Base-by-base conservation (phyloP, 35 echinoderm and acorn worm species). In the Apostichopus californicus region DNA sequence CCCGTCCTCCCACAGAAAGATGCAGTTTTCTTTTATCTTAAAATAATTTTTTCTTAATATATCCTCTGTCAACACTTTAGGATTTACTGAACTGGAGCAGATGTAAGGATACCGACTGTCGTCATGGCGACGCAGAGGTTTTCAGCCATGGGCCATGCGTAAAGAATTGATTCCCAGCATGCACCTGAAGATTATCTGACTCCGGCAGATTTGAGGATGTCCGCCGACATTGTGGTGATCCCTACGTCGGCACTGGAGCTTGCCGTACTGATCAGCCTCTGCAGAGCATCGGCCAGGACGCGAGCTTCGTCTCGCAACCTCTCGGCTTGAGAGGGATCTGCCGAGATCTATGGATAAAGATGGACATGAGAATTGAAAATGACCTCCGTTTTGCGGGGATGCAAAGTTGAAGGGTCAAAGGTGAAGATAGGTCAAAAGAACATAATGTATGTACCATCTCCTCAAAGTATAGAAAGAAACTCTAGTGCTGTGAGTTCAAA, bases 211-310 rank as follows among this genome's bases (percentile, higher is more conserved):
- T 94, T 92, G 0, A 98, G 85, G 53, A 98, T 94, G 80, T 98
- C 96, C 12, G 92, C 94, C 10, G 96, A 92, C 52, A 98, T 78
- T 2, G 92, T 95, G 9, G 96, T 94, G 9, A 98, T 86, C 0
- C 94, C 94, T 0, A 98, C 86, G 64, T 98, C 94, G 7, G 96
- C 94, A 56, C 94, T 94, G 55, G 91, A 98, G 79, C 94, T 98
- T 4, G 96, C 94, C 21, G 94, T 98, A 54, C 94, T 82, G 56
- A 88, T 87, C 60, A 98, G 73, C 53, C 75, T 17, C n/a, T 70
- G 55, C 53, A 98, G 79, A 9, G 92, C 78, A 9, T 93, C 86
- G 12, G 92, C 70, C 56, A 98, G 71, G 24, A 60, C 79, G 28
- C 80, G 9, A 26, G 94, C 96, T 55, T 98, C 82, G 8, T 59